Evolutionary conservation across 2,888 invertebrate species (phyloP).

Genomic region (Aleiodes testaceus): DNA sequence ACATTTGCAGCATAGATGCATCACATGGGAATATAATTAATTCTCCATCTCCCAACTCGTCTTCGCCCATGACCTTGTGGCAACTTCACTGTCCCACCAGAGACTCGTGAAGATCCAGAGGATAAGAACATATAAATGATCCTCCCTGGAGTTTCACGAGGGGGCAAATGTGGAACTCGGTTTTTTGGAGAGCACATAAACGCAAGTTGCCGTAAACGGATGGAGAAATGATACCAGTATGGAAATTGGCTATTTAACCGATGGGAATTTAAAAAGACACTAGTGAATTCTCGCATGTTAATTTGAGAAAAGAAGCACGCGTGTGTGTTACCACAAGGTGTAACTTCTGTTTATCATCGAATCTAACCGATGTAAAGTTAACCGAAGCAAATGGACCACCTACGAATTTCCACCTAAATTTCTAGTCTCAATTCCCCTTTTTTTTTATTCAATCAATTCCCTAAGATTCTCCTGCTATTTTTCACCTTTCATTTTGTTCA

Average conservation of each 20-base stretch:
- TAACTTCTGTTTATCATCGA: slow-evolving; percentile 70
- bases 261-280: background rate
- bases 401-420: slow-evolving; percentile 46
- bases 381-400: slow-evolving; percentile 65
- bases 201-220: slow-evolving; percentile 46
- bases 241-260: slow-evolving; percentile 59
- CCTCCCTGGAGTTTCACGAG: slow-evolving; percentile 57
- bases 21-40: slow-evolving; percentile 21
- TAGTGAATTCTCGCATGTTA: slow-evolving; percentile 59
- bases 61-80: slow-evolving; percentile 14
- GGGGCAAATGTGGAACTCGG: slow-evolving; percentile 64
- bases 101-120: slow-evolving; percentile 56
- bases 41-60: slow-evolving; percentile 3
- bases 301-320: slow-evolving; percentile 51
- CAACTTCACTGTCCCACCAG: background rate
- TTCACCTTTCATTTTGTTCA: slow-evolving; percentile 4
- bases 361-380: slow-evolving; percentile 66
- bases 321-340: slow-evolving; percentile 68
- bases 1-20: background rate
- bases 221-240: slow-evolving; percentile 65
- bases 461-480: no score
- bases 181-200: slow-evolving; percentile 50
- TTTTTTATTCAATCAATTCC: slow-evolving; percentile 3
- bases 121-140: slow-evolving; percentile 65
- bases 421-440: background rate